These are phyloP conservation scores for Phyllostomus hastatus DNA, from an alignment of 2,113 vertebrate species.

Conservation along the genomic window DNA sequence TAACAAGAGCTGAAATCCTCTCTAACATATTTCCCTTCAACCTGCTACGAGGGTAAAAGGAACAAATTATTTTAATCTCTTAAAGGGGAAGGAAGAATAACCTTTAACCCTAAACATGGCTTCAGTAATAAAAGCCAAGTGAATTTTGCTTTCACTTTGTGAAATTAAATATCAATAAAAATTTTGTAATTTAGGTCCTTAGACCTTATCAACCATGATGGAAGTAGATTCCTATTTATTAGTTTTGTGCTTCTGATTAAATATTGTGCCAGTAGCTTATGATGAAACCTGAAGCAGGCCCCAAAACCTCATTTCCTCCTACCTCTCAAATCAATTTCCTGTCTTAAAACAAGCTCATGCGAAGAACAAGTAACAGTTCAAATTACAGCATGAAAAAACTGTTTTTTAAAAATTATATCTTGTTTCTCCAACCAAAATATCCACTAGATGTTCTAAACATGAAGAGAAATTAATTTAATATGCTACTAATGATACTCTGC, in stretches of 20 bases:
- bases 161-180: background rate
- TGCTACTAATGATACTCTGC: background rate
- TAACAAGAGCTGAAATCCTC: background rate
- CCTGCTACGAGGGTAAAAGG: background rate
- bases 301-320: background rate
- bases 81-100: background rate
- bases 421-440: background rate
- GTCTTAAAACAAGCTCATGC: background rate
- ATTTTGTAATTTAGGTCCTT: background rate
- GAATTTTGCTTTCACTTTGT: conserved; percentile 20
- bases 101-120: background rate
- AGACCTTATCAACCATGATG: background rate
- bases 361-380: background rate
- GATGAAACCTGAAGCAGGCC: background rate
- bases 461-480: background rate
- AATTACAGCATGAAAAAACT: background rate
- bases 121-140: background rate
- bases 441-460: background rate
- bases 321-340: background rate
- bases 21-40: background rate
- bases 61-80: background rate
- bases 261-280: background rate
- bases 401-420: background rate
- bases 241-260: background rate
- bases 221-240: background rate